These are phyloP conservation scores for Semibalanus balanoides DNA, from an alignment of 1,140 invertebrate species.

Conservation along the genomic window DNA sequence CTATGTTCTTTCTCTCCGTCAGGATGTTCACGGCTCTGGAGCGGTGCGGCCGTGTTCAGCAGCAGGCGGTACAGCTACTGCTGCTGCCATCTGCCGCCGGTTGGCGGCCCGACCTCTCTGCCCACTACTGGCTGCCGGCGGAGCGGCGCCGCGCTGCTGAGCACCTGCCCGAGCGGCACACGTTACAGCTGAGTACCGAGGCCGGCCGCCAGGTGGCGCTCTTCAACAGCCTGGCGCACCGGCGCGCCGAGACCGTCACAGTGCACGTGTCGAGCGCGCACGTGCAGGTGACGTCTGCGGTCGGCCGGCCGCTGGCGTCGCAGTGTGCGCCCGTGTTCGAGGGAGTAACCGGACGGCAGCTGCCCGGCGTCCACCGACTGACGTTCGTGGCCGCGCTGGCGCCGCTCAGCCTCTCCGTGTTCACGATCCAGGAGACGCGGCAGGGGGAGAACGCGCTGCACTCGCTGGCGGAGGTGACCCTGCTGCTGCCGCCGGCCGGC, in stretches of 20 bases:
- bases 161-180: neutral
- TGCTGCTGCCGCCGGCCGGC: too few species aligned
- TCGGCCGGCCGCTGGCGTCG: neutral
- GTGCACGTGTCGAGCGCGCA: neutral
- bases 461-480: too few species aligned
- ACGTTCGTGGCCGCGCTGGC: neutral
- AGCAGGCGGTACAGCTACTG: conserved; percentile 42
- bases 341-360: too few species aligned
- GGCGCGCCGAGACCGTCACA: neutral
- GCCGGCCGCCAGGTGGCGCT: neutral
- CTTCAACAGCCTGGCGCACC: conserved; percentile 4
- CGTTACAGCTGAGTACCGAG: neutral
- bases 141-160: neutral
- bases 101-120: neutral
- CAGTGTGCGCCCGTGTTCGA: neutral
- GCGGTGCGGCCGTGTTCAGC: conserved; percentile 50
- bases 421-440: neutral
- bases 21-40: conserved; percentile 50
- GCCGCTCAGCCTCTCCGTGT: neutral
- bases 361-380: neutral
- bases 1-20: too few species aligned
- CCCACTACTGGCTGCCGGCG: neutral
- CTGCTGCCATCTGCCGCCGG: neutral
- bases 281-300: neutral
- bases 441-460: neutral